Base-by-base conservation (phyloP, 1,140 invertebrate genomes). In the Reticulitermes speratus region DNA sequence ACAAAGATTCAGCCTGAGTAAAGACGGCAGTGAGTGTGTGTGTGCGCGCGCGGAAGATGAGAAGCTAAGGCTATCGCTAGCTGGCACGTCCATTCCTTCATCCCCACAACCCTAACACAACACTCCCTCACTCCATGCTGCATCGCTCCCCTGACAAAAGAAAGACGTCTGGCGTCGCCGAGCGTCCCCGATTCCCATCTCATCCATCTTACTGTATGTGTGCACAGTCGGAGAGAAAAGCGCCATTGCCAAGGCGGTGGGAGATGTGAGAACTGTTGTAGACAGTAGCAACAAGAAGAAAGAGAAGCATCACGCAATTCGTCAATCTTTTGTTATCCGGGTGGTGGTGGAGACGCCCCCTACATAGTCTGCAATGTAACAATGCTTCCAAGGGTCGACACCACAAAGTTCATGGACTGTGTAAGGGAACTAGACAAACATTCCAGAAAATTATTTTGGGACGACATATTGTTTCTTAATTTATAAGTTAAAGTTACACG, bases 151-250 rank as follows among this genome's bases (percentile, higher is more conserved):
- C 65, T 75, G 65, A 75, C 65, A 75, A 75, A 75, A 75, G 65
- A 75, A 75, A 75, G 65, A 75, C 65, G 65, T 30, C 65, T 75
- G 65, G 65, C 65, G 65, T 75, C 65, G 65, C 65, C 65, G n/a
- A 25, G 25, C 25, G 45, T 48, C 25, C 59, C 59, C 59, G 19
- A n/a, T 23, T 65, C 59, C 25, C 59, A 75, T 75, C 65, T 75
- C 65, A 75, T 75, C 65, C 65, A 75, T 75, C 65, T 75, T 75
- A 30, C 65, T 75, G 65, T 75, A 75, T 75, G 65, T 75, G 65
- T 75, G 65, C 65, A 75, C 65, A 75, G 65, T 75, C 25, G 65
- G 65, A 30, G 65, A 75, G 65, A 75, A 75, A 75, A 75, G 65
- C 65, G 65, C 65, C 65, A 75, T 75, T 75, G 65, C 65, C 65